Evolutionary conservation across 1,140 invertebrate species (phyloP), one percentile per base, ranked within the genome.

Genomic region (Geopemphigus sp.): DNA sequence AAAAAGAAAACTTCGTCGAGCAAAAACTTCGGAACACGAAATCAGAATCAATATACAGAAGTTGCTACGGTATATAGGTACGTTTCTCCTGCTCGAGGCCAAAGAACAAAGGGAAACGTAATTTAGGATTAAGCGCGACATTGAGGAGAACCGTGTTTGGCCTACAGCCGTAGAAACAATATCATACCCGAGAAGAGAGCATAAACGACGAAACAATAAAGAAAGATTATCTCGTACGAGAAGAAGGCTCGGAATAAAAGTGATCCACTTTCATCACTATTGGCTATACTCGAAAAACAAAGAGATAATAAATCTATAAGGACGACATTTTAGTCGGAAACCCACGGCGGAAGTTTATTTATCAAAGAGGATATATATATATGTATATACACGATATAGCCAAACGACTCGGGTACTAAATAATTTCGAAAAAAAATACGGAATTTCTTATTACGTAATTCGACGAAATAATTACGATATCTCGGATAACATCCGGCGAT

Each of bases 51-150:
- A 72, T 54, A 72, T 54, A 72, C 47, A 11, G 47, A 54, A 47
- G 22, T 70, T 45, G 50, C 66, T n/a, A n/a, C n/a, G n/a, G n/a
- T n/a, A n/a, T n/a, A n/a, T n/a, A n/a, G n/a, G 22, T 68, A 47
- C 11, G 5, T 68, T 8, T 39, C 32, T 53, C 17, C 17, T 19
- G 3, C 68, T 11, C 8, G 26, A 54, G 66, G 45, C 24, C 24
- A 6, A 72, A 54, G 50, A 72, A 72, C 68, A 72, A 72, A 72
- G 29, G 47, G 53, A 72, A 72, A 72, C 54, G 47, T 54, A 72
- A 72, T 54, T 53, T 72, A 29, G 68, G 24, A 54, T 72, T 72
- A 72, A 53, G 22, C 17, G 39, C n/a, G 50, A 12, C 17, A 50
- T 24, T n/a, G 29, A 72, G 29, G 29, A 17, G 19, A 72, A 72